These are phyloP conservation scores for Nysson spinosus DNA, from an alignment of 2,888 invertebrate genomes.

Conservation along the genomic window DNA sequence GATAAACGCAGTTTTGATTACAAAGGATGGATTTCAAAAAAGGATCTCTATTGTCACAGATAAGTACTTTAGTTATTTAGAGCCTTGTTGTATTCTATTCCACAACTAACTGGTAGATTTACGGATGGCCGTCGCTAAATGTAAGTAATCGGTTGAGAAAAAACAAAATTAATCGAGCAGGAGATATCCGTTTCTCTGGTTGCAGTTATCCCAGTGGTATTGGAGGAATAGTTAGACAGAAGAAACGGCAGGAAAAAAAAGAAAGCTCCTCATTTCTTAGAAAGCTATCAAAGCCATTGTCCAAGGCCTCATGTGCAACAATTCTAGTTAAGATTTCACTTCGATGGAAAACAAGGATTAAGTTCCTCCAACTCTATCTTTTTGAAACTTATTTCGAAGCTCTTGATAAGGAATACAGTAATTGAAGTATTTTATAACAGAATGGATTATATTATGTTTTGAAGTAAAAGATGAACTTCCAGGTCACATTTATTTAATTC, in stretches of 20 bases:
- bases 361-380: not conserved
- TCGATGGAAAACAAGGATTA: not conserved
- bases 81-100: too few relatives aligned
- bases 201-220: not conserved
- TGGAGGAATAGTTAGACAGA: not conserved
- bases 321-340: slow-evolving; percentile 4
- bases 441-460: too few relatives aligned
- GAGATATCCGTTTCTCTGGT: not conserved
- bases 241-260: not conserved
- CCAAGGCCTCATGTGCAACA: not conserved
- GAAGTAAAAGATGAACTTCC: too few relatives aligned
- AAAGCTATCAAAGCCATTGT: not conserved
- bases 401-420: too few relatives aligned
- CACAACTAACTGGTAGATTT: not conserved
- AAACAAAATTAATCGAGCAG: not conserved
- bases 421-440: too few relatives aligned
- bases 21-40: too few relatives aligned
- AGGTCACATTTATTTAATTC: too few relatives aligned
- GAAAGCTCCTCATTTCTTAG: not conserved
- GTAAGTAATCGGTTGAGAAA: slow-evolving; percentile 2
- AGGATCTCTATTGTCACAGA: too few relatives aligned
- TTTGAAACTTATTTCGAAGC: slow-evolving; percentile 2
- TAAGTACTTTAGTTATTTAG: too few relatives aligned
- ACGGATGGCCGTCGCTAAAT: slow-evolving; percentile 12
- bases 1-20: too few relatives aligned